Evolutionary conservation across 1,140 invertebrate species (phyloP), one percentile per base, ranked within the genome.

Genomic region (Portunus trituberculatus): DNA sequence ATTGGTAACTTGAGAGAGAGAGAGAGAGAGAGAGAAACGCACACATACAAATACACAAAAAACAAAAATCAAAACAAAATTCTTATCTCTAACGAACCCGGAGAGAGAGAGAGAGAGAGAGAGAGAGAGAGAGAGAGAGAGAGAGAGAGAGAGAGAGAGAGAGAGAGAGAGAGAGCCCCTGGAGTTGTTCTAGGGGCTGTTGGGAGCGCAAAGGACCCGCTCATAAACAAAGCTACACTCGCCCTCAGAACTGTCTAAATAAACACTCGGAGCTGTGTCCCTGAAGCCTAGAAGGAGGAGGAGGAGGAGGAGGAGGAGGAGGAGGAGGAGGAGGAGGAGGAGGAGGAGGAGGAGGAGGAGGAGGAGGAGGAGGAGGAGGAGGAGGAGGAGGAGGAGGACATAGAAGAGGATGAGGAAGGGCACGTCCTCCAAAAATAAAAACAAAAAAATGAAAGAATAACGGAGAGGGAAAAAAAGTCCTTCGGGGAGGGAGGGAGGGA

Each of bases 111-210:
- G 82, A 84, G 76, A 84, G 39, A 83, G 76, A 86, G 82, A 46
- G 67, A 83, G 76, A 86, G 82, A 83, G 76, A 87, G 46, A 87
- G 45, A 86, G 83, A 86, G 92, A 59, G 83, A 87, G 92, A 32
- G 45, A 59, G 46, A 86, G 46, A 93, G 83, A 93, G 83, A 86
- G 92, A 87, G 83, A 87, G 92, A 86, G 46, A 87, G 83, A 86
- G 83, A 87, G 84, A 86, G 83, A 93, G 92, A 86, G 83, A 87
- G 92, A 86, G 83, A 87, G 86, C 39, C 6, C 28, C 83, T n/a
- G 32, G 7, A 28, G 32, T 86, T 28, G 32, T n/a, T 39, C 1
- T 39, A 39, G 39, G 39, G 39, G 39, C 39, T 39, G 39, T 6
- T 39, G 39, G 39, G 39, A 39, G 39, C 39, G 39, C 39, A 39